Evolutionary conservation across 2,888 invertebrate species (phyloP), one percentile per base, ranked within the genome.

Genomic region (Cybosia mesomella): DNA sequence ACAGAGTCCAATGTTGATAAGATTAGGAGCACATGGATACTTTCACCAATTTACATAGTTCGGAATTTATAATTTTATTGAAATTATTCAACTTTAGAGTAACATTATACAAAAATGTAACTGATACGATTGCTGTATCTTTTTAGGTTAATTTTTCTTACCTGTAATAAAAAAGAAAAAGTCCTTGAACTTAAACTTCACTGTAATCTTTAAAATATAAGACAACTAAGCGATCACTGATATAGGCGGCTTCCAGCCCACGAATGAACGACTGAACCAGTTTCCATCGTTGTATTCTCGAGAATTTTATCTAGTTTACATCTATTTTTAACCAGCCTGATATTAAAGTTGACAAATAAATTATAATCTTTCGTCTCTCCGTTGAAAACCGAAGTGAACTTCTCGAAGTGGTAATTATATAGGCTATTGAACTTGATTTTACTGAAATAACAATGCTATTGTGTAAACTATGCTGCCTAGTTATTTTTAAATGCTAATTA

Each of bases 141-240:
- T 9, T 22, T 22, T 21, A 34, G 13, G 13, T 71, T 66, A 5
- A 28, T 24, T 57, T 66, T 34, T 66, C 86, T 86, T 83, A 91
- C 91, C 91, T 89, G 83, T 74, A 75, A 79, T 81, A 87, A 87
- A 87, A 88, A 87, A 87, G 76, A 82, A 73, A 68, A 76, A 79
- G 83, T 83, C 92, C 92, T 92, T 93, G 91, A 93, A 92, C 93
- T 92, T 91, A 84, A 89, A 88, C 86, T 85, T 68, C 84, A 80
- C 84, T 82, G 81, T 81, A 78, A 78, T 79, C 68, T 71, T 54
- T 66, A 81, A 74, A 81, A 80, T 80, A 81, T 80, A 75, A 77
- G 78, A 83, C 76, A 73, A 75, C 81, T 81, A 66, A 68, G 69
- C 68, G 82, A 73, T 79, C 78, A 85, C 84, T 84, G 83, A 77